Percentiles rank a stretch among this genome's conserved stretches.
Conservation (phyloP, 2,888 invertebrate genomes). For the Cynaeus angustus region DNA sequence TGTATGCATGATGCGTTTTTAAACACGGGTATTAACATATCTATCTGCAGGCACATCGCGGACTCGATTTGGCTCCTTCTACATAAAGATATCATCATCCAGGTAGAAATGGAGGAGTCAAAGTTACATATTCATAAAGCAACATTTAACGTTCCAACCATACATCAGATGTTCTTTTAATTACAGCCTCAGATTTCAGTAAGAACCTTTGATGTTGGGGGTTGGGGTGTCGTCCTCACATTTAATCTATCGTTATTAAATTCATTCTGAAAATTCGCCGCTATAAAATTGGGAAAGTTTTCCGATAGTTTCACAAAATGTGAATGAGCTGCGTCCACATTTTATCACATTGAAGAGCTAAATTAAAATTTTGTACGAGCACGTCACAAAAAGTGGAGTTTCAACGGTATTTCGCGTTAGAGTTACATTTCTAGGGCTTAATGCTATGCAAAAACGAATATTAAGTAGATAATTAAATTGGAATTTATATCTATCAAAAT, state of each 20-base stretch:
- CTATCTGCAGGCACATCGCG: constrained; percentile 51
- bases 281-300: constrained; percentile 25
- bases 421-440: too few species aligned
- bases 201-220: not conserved
- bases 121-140: constrained; percentile 11
- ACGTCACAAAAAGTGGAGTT: constrained; percentile 12
- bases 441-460: constrained; percentile 15
- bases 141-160: constrained; percentile 13
- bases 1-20: constrained; percentile 53
- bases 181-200: constrained; percentile 4
- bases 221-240: not conserved
- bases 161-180: constrained; percentile 10
- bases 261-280: not conserved
- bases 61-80: constrained; percentile 21
- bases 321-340: constrained; percentile 21
- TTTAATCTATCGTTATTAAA: constrained; percentile 5
- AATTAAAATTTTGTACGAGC: constrained; percentile 24
- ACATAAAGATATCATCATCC: constrained; percentile 18
- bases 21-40: constrained; percentile 52
- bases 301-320: constrained; percentile 37
- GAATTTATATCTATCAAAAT: constrained; percentile 14
- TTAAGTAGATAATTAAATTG: constrained; percentile 23
- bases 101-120: constrained; percentile 3
- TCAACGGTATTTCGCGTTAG: too few species aligned
- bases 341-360: constrained; percentile 21